Conservation (phyloP, 2,888 invertebrate species). For the Campoletis raptor region DNA sequence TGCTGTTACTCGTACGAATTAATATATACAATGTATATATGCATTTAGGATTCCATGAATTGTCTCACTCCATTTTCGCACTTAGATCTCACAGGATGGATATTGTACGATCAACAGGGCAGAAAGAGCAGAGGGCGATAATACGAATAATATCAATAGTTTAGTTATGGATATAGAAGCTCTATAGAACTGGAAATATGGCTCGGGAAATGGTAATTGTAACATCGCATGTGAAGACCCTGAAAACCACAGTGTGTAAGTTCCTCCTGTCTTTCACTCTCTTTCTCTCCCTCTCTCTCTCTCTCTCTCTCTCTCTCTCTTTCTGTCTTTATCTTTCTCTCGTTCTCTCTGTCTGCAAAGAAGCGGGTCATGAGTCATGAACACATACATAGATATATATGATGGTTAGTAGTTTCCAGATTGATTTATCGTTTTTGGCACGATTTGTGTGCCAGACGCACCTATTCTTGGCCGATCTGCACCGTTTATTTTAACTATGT, state of each 20-base stretch:
- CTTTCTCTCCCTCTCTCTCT: constrained; percentile 23
- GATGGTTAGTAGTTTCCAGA: constrained; percentile 74
- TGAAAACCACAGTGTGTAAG: constrained; percentile 70
- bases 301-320: constrained; percentile 22
- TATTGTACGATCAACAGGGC: constrained; percentile 54
- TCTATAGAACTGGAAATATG: constrained; percentile 5
- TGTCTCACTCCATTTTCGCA: constrained; percentile 64
- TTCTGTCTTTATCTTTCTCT: constrained; percentile 18
- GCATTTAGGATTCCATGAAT: constrained; percentile 35
- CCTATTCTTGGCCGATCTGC: constrained; percentile 55
- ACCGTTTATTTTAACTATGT: constrained; percentile 45
- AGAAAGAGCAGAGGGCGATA: constrained; percentile 5
- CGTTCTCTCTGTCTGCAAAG: not conserved
- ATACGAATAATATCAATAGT: constrained; percentile 35
- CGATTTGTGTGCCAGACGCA: constrained; percentile 74
- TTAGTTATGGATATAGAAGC: constrained; percentile 36
- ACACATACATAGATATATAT: not conserved
- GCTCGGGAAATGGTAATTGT: constrained; percentile 75
- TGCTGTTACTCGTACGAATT: not conserved
- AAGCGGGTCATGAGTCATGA: constrained; percentile 9
- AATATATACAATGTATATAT: constrained; percentile 2
- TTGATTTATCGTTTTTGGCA: constrained; percentile 79
- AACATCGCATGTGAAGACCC: constrained; percentile 81
- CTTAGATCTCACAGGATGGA: constrained; percentile 71
- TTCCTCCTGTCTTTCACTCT: constrained; percentile 44